Evolutionary conservation across 2,113 vertebrate genomes (phyloP), one percentile per base, ranked within the genome.

Genomic region (Megaceryle maxima): DNA sequence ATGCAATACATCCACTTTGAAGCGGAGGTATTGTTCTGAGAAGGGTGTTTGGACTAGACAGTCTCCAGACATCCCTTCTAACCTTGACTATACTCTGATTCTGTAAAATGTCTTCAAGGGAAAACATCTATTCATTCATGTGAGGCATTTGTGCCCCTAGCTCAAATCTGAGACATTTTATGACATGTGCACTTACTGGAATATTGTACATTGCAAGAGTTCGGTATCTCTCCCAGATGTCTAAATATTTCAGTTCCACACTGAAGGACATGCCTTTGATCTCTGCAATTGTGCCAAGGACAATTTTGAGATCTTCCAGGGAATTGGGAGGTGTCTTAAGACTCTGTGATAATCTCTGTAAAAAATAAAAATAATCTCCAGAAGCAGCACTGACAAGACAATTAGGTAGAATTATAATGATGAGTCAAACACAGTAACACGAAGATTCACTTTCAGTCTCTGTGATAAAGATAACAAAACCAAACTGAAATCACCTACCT

Each of bases 221-320:
- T 84, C 99, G 98, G 96, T 99, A 99, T 95, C 97, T 96, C 96
- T 99, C 99, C 88, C 98, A 96, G 33, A 99, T 97, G 24, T 99
- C 99, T 48, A 63, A 92, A 88, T 98, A 98, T 29, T 98, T 98
- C 88, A 99, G 86, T 78, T 99, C 99, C 95, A 99, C 99, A 14
- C 96, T 63, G 4, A 99, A 78, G 68, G 99, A 98, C 94, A 99
- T 98, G 53, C 85, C 83, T 91, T 81, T 98, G 92, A 99, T 98
- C 76, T 98, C 97, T 9, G 98, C 97, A 76, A 99, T 99, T 4
- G 99, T 98, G 0, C 94, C 94, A 17, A 99, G 98, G 41, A 99
- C 97, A 90, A 98, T 98, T 97, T 98, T 99, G 78, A 99, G 97
- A 70, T 99, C 97, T 4, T 99, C 98, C 44, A 99, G 98, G 9